Base-by-base conservation (phyloP, 2,797 vertebrate genomes). In the Malurus splendens region DNA sequence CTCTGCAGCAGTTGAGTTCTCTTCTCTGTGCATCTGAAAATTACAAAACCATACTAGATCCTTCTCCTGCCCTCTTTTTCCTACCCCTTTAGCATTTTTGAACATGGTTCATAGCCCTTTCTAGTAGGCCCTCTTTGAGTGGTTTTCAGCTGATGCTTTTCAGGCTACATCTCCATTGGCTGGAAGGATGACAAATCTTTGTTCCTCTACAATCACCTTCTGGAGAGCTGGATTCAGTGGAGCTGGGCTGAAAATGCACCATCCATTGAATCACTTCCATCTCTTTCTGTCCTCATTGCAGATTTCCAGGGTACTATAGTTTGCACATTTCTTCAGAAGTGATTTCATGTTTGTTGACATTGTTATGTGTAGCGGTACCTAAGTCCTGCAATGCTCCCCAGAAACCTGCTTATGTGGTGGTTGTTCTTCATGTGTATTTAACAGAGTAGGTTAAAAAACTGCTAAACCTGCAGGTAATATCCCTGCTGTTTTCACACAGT, bases 261-360 rank as follows among this genome's bases (percentile, higher is more conserved):
- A 18, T 32, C 54, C 17, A 13, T 47, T 2, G 1, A 32, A 51
- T 45, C 0, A 0, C 12, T 87, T 77, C 47, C 30, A 4, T 45
- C 24, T 56, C 18, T 56, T 28, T 32, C 42, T 71, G 42, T 36
- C 57, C 42, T 77, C 42, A 12, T 28, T 19, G 39, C 2, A 2
- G 50, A 56, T 85, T 85, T 85, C 56, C 48, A 51, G 72, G 33
- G 18, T 55, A 41, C 39, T 47, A 12, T 2, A 45, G 30, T 59
- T 60, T 50, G n/a, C 38, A 56, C 18, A 32, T 80, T 75, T 72
- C 45, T 45, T 92, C 75, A 38, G 64, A 44, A 30, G 41, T 22
- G 7, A 28, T 66, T 73, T 82, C 50, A 4, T 59, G 18, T 30
- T 56, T 82, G 7, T 52, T 79, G 32, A 32, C 33, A 33, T 4